These are phyloP conservation scores for Thaleichthys pacificus DNA, from an alignment of 2,797 vertebrate species.

Conservation along the genomic window DNA sequence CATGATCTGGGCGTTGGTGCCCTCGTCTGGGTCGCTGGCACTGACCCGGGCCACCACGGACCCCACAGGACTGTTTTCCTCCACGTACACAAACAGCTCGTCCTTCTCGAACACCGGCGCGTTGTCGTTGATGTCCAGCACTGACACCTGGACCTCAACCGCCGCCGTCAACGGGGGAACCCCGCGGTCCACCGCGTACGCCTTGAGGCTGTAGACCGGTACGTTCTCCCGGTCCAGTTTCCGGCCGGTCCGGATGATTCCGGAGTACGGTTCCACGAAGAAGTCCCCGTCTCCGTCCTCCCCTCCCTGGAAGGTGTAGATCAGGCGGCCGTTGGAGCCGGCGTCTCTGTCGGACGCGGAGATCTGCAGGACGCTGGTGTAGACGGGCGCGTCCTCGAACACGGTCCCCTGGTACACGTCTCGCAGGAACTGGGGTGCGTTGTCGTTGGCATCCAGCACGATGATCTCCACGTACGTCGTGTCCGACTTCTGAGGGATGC, in stretches of 20 bases:
- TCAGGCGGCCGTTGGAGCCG: slow-evolving; percentile 86
- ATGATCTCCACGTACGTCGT: slow-evolving; percentile 95
- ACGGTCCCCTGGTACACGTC: slow-evolving; percentile 89
- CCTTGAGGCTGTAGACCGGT: slow-evolving; percentile 85
- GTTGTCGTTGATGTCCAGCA: slow-evolving; percentile 95
- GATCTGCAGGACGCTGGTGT: slow-evolving; percentile 92
- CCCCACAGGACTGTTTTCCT: slow-evolving; percentile 92
- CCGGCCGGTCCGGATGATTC: slow-evolving; percentile 89
- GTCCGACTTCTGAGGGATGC: slow-evolving; percentile 95
- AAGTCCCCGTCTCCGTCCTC: slow-evolving; percentile 96
- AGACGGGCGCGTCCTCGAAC: slow-evolving; percentile 85
- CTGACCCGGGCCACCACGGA: slow-evolving; percentile 89
- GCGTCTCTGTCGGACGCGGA: slow-evolving; percentile 92
- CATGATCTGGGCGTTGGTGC: slow-evolving; percentile 96
- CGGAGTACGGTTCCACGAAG: slow-evolving; percentile 88
- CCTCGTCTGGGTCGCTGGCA: slow-evolving; percentile 90
- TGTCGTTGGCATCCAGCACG: slow-evolving; percentile 92
- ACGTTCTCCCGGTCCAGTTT: slow-evolving; percentile 94
- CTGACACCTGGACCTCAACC: slow-evolving; percentile 85
- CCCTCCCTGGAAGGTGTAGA: slow-evolving; percentile 90
- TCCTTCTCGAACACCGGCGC: slow-evolving; percentile 94
- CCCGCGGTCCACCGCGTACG: slow-evolving; percentile 89
- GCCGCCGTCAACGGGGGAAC: slow-evolving; percentile 83
- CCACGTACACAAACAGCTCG: slow-evolving; percentile 86
- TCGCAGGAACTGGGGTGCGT: slow-evolving; percentile 83